These are phyloP conservation scores for Chrysomallon squamiferum DNA, from an alignment of 1,140 invertebrate species.

Conservation along the genomic window DNA sequence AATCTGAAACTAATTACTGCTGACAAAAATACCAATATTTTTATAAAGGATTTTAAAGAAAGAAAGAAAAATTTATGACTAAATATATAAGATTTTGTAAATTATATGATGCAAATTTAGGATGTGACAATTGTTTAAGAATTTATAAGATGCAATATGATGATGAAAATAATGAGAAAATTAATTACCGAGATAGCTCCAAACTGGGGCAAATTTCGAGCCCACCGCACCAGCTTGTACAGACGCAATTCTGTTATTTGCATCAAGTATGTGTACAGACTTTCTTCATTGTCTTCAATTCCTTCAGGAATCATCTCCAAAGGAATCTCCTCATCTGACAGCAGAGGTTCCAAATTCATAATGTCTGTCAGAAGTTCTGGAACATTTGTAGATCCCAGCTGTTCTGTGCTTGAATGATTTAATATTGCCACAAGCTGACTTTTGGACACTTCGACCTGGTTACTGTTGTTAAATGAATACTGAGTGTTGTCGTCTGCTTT, in stretches of 20 bases:
- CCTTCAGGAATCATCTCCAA: constrained; percentile 32
- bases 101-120: too few relatives aligned
- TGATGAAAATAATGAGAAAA: neutral
- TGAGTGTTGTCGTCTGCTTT: neutral
- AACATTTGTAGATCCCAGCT: constrained; percentile 23
- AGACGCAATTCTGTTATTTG: constrained; percentile 88
- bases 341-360: constrained; percentile 57
- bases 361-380: constrained; percentile 57
- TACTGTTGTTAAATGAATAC: too few relatives aligned
- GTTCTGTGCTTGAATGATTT: constrained; percentile 26
- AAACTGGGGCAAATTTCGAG: constrained; percentile 94
- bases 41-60: too few relatives aligned
- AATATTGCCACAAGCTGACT: constrained; percentile 50
- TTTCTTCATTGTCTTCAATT: constrained; percentile 24
- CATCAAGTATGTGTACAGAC: constrained; percentile 52
- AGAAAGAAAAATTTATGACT: too few relatives aligned
- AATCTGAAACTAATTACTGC: too few relatives aligned
- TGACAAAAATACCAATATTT: too few relatives aligned
- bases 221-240: constrained; percentile 99
- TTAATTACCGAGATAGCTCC: constrained; percentile 79
- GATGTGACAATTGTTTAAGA: too few relatives aligned
- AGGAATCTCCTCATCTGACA: constrained; percentile 57
- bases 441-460: neutral
- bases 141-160: too few relatives aligned
- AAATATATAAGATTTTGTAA: too few relatives aligned